Evolutionary conservation across 2,888 invertebrate genomes (phyloP).

Genomic region (Agrypnus murinus): DNA sequence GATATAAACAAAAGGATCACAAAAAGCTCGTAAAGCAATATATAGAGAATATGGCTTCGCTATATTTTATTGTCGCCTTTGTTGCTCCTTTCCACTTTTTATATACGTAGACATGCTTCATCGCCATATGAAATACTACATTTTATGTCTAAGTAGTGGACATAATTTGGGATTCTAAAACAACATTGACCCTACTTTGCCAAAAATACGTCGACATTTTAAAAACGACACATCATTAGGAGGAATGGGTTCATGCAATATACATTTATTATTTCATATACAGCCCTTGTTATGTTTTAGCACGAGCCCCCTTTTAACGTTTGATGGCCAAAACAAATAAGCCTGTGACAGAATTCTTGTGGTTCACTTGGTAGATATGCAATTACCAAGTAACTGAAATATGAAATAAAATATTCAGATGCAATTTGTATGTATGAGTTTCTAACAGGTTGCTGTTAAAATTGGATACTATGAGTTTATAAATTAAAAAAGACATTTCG

Average conservation of each 20-base stretch:
- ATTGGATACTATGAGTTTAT: not conserved
- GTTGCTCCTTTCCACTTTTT: too few relatives aligned
- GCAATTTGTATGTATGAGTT: conserved; percentile 20
- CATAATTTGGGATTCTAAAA: conserved; percentile 13
- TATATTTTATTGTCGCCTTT: too few relatives aligned
- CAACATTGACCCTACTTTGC: too few relatives aligned
- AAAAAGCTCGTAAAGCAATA: too few relatives aligned
- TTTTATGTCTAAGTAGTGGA: conserved; percentile 7
- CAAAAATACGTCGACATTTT: not conserved
- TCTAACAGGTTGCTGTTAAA: conserved; percentile 8
- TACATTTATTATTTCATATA: conserved; percentile 4
- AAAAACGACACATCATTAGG: conserved; percentile 13
- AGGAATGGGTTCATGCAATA: conserved; percentile 16
- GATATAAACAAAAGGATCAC: too few relatives aligned
- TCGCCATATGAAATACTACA: not conserved
- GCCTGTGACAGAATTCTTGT: not conserved
- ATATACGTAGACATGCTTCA: too few relatives aligned
- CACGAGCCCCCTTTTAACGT: too few relatives aligned
- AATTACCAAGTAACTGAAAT: not conserved
- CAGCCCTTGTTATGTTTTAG: conserved; percentile 9
- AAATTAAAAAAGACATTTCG: conserved; percentile 3
- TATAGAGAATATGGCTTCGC: too few relatives aligned
- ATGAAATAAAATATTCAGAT: conserved; percentile 23
- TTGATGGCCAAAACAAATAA: too few relatives aligned
- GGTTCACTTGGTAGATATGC: not conserved